phyloP scores from a whole-genome alignment of 2,888 invertebrate genomes.

The Papilio demoleus region DNA sequence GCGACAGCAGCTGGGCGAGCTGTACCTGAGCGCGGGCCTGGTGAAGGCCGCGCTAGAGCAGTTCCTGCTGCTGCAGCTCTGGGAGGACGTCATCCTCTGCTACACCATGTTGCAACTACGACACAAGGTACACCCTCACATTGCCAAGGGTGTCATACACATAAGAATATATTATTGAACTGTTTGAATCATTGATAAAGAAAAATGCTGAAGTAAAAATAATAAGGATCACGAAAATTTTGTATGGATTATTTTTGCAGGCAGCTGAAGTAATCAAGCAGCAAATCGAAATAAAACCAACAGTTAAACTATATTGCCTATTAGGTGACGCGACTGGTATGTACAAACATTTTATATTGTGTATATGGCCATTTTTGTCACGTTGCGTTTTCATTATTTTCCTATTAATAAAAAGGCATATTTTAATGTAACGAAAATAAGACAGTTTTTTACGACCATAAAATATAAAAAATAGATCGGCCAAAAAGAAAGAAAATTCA shows the following conservation, averaged over 20 bases:
- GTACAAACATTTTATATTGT: neutral
- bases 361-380: no score
- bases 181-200: no score
- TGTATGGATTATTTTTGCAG: slow-evolving; percentile 58
- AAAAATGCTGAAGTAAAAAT: no score
- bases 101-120: slow-evolving; percentile 92
- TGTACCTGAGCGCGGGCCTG: slow-evolving; percentile 91
- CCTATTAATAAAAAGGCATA: no score
- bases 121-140: slow-evolving; percentile 85
- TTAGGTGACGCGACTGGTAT: slow-evolving; percentile 92
- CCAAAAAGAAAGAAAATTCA: no score
- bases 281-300: slow-evolving; percentile 90
- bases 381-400: neutral
- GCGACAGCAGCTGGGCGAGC: slow-evolving; percentile 89
- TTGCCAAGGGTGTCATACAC: no score
- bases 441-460: no score
- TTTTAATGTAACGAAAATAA: no score
- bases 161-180: neutral
- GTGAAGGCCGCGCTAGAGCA: slow-evolving; percentile 93
- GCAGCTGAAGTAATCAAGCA: slow-evolving; percentile 95
- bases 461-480: no score
- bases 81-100: slow-evolving; percentile 97
- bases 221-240: no score
- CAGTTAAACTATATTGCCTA: slow-evolving; percentile 94
- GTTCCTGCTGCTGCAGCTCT: slow-evolving; percentile 89